phyloP scores from a whole-genome alignment of 2,113 vertebrate species.

The Piaya cayana region DNA sequence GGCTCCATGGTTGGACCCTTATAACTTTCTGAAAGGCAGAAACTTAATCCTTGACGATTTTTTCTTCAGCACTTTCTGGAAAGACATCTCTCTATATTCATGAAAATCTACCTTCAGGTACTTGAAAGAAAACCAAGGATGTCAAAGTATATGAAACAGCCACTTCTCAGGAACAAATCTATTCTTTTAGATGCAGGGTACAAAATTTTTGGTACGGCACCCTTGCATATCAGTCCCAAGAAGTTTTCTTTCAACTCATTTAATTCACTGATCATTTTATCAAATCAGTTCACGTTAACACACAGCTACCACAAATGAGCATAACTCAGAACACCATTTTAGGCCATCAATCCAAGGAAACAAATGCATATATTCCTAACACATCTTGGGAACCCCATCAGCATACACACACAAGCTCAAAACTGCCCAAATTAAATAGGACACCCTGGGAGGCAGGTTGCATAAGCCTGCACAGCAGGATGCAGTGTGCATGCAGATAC shows the following conservation, averaged over 20 bases:
- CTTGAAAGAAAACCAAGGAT: neutral
- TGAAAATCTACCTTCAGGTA: neutral
- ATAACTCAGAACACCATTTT: neutral
- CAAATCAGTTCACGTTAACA: neutral
- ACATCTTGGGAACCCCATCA: neutral
- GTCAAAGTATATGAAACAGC: neutral
- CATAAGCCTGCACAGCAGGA: neutral
- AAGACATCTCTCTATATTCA: neutral
- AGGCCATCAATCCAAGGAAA: neutral
- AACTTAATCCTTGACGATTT: neutral
- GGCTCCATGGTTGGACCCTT: neutral
- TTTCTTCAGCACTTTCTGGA: neutral
- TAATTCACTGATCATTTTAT: neutral
- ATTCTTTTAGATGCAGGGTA: neutral
- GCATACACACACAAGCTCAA: neutral
- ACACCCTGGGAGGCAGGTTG: neutral
- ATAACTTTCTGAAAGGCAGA: neutral
- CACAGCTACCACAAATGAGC: neutral
- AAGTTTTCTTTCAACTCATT: neutral
- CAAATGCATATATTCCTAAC: neutral
- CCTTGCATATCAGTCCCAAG: neutral
- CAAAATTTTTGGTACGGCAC: rapidly evolving
- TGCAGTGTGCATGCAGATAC: neutral
- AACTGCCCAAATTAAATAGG: rapidly evolving
- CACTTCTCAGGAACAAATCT: neutral